phyloP scores from a whole-genome alignment of 2,113 vertebrate species.

The Phylloscopus whistleri region DNA sequence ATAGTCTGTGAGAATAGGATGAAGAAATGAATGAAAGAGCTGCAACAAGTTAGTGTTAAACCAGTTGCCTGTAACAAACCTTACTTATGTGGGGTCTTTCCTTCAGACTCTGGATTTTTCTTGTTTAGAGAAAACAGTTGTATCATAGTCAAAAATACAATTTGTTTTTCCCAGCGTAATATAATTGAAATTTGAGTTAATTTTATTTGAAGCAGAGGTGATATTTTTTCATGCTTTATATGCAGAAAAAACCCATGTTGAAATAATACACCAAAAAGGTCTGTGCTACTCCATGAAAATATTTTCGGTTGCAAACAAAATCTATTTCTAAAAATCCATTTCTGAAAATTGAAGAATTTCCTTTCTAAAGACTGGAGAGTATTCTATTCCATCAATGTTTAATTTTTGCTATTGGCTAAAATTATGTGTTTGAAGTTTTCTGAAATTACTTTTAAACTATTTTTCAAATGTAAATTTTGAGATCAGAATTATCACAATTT shows the following conservation, averaged over 20 bases:
- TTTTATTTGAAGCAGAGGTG: background rate
- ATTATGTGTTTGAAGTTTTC: background rate
- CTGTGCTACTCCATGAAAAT: background rate
- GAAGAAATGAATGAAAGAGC: background rate
- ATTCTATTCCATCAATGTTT: background rate
- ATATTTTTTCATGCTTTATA: background rate
- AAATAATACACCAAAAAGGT: background rate
- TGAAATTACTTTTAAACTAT: background rate
- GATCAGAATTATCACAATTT: background rate
- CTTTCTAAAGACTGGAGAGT: background rate
- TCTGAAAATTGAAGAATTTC: background rate
- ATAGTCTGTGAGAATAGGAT: background rate
- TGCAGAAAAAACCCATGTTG: accelerated
- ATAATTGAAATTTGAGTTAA: background rate
- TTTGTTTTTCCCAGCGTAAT: background rate
- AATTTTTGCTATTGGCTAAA: background rate
- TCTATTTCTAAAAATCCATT: background rate
- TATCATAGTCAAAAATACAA: background rate
- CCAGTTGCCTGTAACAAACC: background rate
- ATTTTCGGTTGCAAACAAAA: background rate
- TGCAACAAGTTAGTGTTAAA: background rate
- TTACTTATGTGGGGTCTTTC: background rate
- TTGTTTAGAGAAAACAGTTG: background rate
- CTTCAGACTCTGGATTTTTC: background rate
- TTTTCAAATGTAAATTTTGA: background rate